Conservation (phyloP, 2,888 invertebrate genomes). For the Norana najaformis region DNA sequence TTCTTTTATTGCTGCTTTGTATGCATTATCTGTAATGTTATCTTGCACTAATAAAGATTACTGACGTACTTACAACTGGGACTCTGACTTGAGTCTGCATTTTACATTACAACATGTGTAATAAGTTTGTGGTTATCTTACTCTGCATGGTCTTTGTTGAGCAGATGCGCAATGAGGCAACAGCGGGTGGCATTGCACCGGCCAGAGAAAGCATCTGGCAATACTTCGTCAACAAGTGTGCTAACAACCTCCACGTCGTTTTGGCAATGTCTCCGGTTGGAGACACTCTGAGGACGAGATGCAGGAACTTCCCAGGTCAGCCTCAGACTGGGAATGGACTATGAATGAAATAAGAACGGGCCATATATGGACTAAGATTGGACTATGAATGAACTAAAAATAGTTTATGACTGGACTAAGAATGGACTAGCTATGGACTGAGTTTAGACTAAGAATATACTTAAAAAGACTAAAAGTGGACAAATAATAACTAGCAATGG, state of each 20-base stretch:
- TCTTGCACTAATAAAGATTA: not conserved
- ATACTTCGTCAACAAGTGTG: constrained; percentile 77
- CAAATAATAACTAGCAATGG: no score
- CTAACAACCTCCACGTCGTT: constrained; percentile 86
- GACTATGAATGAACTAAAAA: no score
- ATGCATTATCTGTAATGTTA: not conserved
- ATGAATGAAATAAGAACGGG: no score
- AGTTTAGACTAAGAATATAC: no score
- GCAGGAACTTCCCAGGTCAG: constrained; percentile 79
- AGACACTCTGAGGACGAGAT: constrained; percentile 78
- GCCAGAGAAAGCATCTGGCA: constrained; percentile 84
- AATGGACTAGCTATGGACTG: no score
- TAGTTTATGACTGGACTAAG: no score
- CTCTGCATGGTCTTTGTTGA: not conserved
- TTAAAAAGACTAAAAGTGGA: no score
- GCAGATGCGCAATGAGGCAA: constrained; percentile 72
- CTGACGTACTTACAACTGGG: not conserved
- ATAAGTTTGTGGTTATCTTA: not conserved
- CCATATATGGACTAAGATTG: no score
- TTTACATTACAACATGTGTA: no score
- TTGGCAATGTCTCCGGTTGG: constrained; percentile 85
- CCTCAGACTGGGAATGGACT: not conserved
- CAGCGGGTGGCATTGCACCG: constrained; percentile 73
- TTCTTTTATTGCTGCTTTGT: not conserved
- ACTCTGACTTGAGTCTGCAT: no score